Evolutionary conservation across 35 echinoderm and acorn worm species (phyloP).

Genomic region (Anneissia japonica): DNA sequence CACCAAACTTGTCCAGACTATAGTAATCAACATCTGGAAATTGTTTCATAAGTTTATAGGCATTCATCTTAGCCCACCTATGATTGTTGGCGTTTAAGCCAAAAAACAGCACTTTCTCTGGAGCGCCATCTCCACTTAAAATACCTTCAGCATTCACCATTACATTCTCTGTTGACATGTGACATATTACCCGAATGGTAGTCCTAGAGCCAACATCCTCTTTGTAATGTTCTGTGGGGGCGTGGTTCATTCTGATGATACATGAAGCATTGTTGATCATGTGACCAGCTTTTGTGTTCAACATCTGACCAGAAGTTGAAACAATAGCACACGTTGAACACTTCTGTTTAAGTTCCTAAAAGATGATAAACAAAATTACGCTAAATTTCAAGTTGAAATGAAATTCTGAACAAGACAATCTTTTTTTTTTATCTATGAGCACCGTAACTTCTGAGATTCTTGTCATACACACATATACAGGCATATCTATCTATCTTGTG

Average conservation of each 20-base stretch:
- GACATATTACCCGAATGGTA: conserved; percentile 38
- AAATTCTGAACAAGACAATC: no score
- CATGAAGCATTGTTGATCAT: conserved; percentile 73
- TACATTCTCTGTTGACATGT: neutral
- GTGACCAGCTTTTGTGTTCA: conserved; percentile 44
- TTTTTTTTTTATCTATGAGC: no score
- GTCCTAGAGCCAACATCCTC: conserved; percentile 75
- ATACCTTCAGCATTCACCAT: neutral
- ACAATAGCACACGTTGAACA: conserved; percentile 74
- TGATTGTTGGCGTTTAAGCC: conserved; percentile 57
- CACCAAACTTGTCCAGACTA: conserved; percentile 66
- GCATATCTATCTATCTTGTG: no score
- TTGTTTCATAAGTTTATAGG: conserved; percentile 29
- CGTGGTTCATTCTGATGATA: conserved; percentile 91
- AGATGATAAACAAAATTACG: neutral
- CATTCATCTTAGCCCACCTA: conserved; percentile 55
- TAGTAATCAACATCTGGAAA: conserved; percentile 61
- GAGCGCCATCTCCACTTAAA: conserved; percentile 7
- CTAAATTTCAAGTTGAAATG: no score
- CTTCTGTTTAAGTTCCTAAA: conserved; percentile 22
- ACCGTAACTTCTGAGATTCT: no score
- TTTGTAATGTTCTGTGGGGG: conserved; percentile 50
- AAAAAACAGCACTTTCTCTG: conserved; percentile 70
- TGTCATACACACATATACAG: no score
- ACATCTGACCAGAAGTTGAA: conserved; percentile 75